A percentile compares a stretch with the other conserved stretches of the same genome.
phyloP scores from a whole-genome alignment of 2,113 vertebrate species.

The Micronycteris hirsuta region DNA sequence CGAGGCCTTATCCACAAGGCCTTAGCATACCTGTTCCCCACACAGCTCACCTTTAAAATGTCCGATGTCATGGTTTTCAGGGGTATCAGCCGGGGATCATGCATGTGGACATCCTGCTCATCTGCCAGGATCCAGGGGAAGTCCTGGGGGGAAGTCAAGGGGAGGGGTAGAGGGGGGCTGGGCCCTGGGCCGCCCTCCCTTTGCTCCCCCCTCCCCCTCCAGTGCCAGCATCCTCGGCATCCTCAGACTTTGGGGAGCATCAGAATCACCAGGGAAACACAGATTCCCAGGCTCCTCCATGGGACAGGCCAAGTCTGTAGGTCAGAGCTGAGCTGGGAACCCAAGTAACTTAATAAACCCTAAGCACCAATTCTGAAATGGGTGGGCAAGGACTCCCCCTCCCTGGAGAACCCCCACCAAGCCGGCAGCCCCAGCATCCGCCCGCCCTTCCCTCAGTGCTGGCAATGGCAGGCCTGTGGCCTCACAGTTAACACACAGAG shows the following conservation, averaged over 20 bases:
- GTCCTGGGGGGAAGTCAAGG: constrained; percentile 81
- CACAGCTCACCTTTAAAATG: constrained; percentile 90
- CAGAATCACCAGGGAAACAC: not conserved
- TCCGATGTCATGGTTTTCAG: constrained; percentile 98
- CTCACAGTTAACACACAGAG: too few species aligned
- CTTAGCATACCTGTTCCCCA: not conserved
- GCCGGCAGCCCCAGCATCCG: rapidly evolving
- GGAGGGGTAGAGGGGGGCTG: too few species aligned
- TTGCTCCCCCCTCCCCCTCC: not conserved
- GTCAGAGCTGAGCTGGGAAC: not conserved
- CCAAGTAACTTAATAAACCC: not conserved
- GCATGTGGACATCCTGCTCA: constrained; percentile 97
- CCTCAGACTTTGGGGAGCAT: not conserved
- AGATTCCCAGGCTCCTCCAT: not conserved
- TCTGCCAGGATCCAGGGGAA: constrained; percentile 98
- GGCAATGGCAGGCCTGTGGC: not conserved
- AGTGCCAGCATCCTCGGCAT: too few species aligned
- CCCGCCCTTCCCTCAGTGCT: not conserved
- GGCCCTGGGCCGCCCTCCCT: not conserved
- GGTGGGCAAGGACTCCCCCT: not conserved
- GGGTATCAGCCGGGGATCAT: constrained; percentile 93
- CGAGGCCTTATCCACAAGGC: not conserved
- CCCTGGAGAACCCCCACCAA: not conserved
- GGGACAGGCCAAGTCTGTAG: not conserved
- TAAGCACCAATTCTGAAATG: not conserved